Evolutionary conservation across 2,888 invertebrate genomes (phyloP), one percentile per base, ranked within the genome.

Genomic region (Odontocerum albicorne): DNA sequence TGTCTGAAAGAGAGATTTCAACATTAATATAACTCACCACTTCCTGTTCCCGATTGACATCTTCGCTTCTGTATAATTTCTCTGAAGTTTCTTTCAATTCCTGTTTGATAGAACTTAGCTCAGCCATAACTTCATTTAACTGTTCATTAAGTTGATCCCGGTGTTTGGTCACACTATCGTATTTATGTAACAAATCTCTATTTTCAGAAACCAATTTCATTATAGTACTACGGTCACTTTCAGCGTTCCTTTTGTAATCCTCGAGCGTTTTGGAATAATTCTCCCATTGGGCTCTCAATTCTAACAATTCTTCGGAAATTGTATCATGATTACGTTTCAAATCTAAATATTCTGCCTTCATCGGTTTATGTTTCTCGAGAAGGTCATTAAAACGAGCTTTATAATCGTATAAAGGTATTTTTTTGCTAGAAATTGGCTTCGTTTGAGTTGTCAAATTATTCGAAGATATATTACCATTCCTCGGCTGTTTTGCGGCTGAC

Each of bases 301-400:
- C 70, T 31, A 66, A 62, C 38, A 73, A 62, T 13, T 68, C 66
- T 4, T 69, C 70, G 43, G 45, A 21, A 2, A 44, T 44, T 10
- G 36, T 36, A 20, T 65, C 57, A 2, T 67, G 56, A 36, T 67
- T 65, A n/a, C 63, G 62, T 45, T 63, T 57, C 21, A 68, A 39
- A 2, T 62, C 64, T 4, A 58, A 58, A 21, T 71, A 66, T 55
- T 74, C 70, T 1, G 65, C 65, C 47, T 73, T 74, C 1, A 79
- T 61, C 1, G 59, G 56, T 35, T 70, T 72, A 43, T 78, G 68
- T 62, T 79, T 77, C 27, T 75, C 74, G 2, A 67, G 64, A n/a
- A 82, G 65, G 55, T 72, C 70, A 32, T 70, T 65, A 53, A 74
- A 74, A 1, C 81, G 72, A 16, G 77, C 77, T 62, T 81, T 76